Evolutionary conservation across 1,140 invertebrate genomes (phyloP), one percentile per base, ranked within the genome.

Genomic region (Drosophila littoralis): DNA sequence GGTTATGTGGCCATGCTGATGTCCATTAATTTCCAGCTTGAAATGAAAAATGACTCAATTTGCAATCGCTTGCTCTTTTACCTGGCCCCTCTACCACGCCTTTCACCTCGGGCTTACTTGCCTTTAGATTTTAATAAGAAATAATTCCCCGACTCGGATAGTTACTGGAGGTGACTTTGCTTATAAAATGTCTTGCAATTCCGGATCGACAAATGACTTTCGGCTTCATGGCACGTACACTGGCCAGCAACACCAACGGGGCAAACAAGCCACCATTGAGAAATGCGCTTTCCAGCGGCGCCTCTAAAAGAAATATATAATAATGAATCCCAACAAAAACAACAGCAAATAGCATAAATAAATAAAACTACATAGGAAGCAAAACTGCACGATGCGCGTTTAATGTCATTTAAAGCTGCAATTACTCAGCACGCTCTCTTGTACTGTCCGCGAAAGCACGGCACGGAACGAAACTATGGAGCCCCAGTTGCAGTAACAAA

Each of bases 391-490:
- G 77, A 79, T 74, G 69, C 83, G 85, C 83, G 83, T 78, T 88
- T 81, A 88, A 88, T 89, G 84, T 81, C 84, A 89, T 88, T 88
- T 88, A 88, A 88, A 88, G 78, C 74, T 76, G 80, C 84, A 88
- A 88, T 88, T 88, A 88, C 79, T 89, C 84, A 81, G 84, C 84
- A 88, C 80, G 84, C 79, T 83, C 65, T 63, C 51, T 60, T 63
- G 73, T 66, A 55, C 46, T 58, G 67, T 65, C 70, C 75, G 57
- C 45, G 43, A 28, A 48, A 65, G 48, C 43, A 28, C 17, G n/a
- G 33, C 71, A 54, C 42, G 61, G 40, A 55, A 63, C 55, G 35
- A 36, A 12, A 60, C 54, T 13, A 13, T 38, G 52, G 50, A 43
- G 50, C 32, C 46, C 57, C 43, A 60, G 15, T 32, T 42, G 17